These are phyloP conservation scores for Corapipo altera DNA, from an alignment of 2,113 vertebrate genomes.

Conservation along the genomic window DNA sequence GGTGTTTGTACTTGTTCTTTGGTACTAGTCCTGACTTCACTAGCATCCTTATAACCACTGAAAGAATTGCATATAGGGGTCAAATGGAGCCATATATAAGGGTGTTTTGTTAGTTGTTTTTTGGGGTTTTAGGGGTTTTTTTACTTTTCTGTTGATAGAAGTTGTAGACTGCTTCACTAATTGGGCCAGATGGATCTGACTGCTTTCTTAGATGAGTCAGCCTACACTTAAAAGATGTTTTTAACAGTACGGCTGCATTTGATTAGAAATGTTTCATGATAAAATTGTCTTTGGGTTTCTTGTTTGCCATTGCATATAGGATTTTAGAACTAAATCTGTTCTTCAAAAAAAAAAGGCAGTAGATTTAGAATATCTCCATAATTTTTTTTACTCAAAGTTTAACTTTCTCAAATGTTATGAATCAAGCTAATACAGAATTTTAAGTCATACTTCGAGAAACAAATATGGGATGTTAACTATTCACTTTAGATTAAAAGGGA, in stretches of 20 bases:
- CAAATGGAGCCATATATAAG: background rate
- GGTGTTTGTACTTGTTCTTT: background rate
- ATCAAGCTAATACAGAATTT: background rate
- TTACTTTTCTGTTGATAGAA: background rate
- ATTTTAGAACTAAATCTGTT: background rate
- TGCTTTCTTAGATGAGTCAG: constrained; percentile 29
- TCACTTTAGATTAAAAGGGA: background rate
- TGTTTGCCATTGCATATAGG: background rate
- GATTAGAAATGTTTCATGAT: background rate
- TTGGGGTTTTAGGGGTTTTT: background rate
- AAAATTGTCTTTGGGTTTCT: background rate
- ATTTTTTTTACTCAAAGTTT: background rate
- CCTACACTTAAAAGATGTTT: background rate
- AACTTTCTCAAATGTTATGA: background rate
- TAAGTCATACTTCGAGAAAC: background rate
- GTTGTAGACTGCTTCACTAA: background rate
- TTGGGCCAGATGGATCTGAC: constrained; percentile 9
- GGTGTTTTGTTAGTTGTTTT: fast-evolving
- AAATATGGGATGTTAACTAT: background rate
- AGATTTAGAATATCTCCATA: background rate
- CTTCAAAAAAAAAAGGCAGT: background rate
- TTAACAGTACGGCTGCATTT: background rate
- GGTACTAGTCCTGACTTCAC: background rate
- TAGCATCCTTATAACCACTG: background rate
- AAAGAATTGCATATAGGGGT: background rate